A percentile compares a stretch with the other conserved stretches of the same genome.
Evolutionary conservation across 1,140 invertebrate genomes (phyloP).

Genomic region (Elysia chlorotica): DNA sequence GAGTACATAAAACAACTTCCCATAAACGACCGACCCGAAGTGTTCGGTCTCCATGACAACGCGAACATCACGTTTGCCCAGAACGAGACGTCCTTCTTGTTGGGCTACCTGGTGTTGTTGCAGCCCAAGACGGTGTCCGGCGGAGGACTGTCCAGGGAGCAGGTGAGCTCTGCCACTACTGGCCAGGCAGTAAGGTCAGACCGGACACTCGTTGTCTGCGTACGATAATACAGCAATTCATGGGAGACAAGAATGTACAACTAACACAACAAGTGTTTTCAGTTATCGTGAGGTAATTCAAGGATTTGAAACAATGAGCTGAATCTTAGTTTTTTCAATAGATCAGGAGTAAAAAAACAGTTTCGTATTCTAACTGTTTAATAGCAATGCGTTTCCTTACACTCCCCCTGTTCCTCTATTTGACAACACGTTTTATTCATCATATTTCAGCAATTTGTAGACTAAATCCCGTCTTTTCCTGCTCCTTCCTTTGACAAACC

Average conservation of each 20-base stretch:
- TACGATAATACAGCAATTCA: too few species aligned
- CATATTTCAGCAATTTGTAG: background rate
- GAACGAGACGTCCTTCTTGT: conserved; percentile 70
- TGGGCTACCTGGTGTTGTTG: conserved; percentile 67
- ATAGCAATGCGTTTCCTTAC: background rate
- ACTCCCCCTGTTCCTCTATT: background rate
- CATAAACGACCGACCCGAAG: conserved; percentile 63
- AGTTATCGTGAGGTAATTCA: too few species aligned
- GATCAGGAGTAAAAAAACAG: too few species aligned
- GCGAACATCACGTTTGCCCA: conserved; percentile 78
- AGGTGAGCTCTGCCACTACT: too few species aligned
- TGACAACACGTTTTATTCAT: background rate
- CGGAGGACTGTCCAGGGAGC: conserved; percentile 60
- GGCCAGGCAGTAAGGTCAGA: too few species aligned
- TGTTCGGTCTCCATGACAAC: conserved; percentile 64
- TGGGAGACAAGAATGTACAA: too few species aligned
- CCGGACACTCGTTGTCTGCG: too few species aligned
- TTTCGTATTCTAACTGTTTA: background rate
- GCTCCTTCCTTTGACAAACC: background rate
- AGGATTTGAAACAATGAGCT: too few species aligned
- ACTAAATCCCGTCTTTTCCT: background rate
- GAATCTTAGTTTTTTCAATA: too few species aligned
- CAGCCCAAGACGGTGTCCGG: conserved; percentile 58
- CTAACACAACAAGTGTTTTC: too few species aligned
- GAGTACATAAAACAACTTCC: conserved; percentile 59